Base-by-base conservation (phyloP, 2,797 vertebrate genomes). In the Naso thynnoides region DNA sequence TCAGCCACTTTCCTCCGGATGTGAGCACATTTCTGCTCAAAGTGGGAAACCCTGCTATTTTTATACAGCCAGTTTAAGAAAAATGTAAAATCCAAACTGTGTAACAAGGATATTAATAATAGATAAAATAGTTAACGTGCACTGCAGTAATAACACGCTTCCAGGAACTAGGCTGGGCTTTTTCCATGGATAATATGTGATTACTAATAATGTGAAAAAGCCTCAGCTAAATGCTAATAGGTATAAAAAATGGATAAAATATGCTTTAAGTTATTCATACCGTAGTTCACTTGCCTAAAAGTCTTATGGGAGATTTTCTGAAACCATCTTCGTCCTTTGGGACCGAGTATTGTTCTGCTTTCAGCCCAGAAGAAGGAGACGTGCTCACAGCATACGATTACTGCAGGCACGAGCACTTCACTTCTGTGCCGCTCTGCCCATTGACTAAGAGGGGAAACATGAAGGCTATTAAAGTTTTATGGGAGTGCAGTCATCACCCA, bases 381-480 rank as follows among this genome's bases (percentile, higher is more conserved):
- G 23, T 29, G 55, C 56, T 86, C 27, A 48, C 13, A 24, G 78
- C 59, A 48, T 75, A 48, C 1, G 23, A 70, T 86, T 74, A 79
- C 76, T 66, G 73, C 77, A 81, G 71, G 59, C 48, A 83, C 70
- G 84, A 69, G 70, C 50, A 71, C 81, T 84, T 88, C 76, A 78
- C 78, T 53, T 74, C 76, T 82, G 78, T 78, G 66, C 70, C 38
- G 16, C 71, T 83, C 82, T 21, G 47, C 62, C 82, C 82, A 82
- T 84, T 86, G 85, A 89, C 82, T 86, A 84, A 88, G 74, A 87
- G 73, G 42, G 67, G 83, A 90, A 90, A 90, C 85, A 88, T 83
- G 86, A 72, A 81, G 67, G 56, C 79, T 74, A 86, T 92, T 89
- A 89, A 92, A 83, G 76, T 84, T 92, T 88, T 62, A 91, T 82